phyloP scores from a whole-genome alignment of 2,888 invertebrate genomes.

The Orthonychiurus folsomi region DNA sequence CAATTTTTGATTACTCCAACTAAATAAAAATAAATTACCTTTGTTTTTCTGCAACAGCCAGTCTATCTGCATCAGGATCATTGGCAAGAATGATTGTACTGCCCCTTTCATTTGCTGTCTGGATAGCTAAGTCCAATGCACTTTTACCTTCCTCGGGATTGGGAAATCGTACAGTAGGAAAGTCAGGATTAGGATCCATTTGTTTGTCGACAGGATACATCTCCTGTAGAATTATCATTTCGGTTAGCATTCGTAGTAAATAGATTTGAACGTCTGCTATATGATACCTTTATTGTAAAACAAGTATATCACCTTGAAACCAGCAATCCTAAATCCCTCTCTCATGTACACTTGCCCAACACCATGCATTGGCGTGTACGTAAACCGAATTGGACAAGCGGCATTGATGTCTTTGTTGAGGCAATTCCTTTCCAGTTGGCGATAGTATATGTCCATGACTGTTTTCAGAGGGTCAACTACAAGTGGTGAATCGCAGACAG shows the following conservation, averaged over 20 bases:
- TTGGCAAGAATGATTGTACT: constrained; percentile 80
- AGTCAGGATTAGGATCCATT: constrained; percentile 86
- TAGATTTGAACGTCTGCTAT: no score
- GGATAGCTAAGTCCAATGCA: constrained; percentile 64
- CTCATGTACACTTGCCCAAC: constrained; percentile 75
- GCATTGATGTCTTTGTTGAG: constrained; percentile 52
- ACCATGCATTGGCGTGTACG: constrained; percentile 97
- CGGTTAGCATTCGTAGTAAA: no score
- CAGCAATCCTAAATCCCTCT: constrained; percentile 63
- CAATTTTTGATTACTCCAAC: no score
- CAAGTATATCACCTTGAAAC: constrained; percentile 55
- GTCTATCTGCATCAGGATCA: constrained; percentile 95
- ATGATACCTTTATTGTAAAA: no score
- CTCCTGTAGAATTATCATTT: constrained; percentile 6
- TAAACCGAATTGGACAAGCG: constrained; percentile 52
- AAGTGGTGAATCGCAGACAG: constrained; percentile 50
- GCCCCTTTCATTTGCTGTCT: constrained; percentile 62
- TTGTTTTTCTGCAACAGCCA: constrained; percentile 90
- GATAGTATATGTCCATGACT: constrained; percentile 59
- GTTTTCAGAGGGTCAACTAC: constrained; percentile 62
- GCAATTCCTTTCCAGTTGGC: constrained; percentile 51
- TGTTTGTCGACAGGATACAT: constrained; percentile 67
- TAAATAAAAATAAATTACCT: no score
- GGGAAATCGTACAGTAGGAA: constrained; percentile 92
- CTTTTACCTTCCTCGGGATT: constrained; percentile 94